Evolutionary conservation across 1,140 invertebrate genomes (phyloP).

Genomic region (Dendrolimus punctatus): DNA sequence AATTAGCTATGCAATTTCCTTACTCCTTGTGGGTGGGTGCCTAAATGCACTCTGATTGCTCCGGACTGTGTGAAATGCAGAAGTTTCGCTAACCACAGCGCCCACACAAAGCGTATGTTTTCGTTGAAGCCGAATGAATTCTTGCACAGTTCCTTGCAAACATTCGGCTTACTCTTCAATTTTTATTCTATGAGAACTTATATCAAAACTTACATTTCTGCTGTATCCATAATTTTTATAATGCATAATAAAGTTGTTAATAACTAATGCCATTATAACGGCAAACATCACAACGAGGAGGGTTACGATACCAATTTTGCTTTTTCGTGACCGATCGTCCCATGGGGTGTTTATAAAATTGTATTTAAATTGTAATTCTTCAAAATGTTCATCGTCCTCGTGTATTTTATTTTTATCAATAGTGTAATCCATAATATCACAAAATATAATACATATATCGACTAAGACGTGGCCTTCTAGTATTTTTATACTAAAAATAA

Average conservation of each 20-base stretch:
- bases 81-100: conserved; percentile 33
- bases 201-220: conserved; percentile 16
- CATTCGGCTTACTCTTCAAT: conserved; percentile 40
- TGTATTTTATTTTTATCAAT: conserved; percentile 32
- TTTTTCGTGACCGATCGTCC: conserved; percentile 45
- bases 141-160: too few species aligned
- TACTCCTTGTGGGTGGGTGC: conserved; percentile 42
- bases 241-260: conserved; percentile 43
- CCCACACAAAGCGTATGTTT: conserved; percentile 49
- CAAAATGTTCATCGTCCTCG: conserved; percentile 17
- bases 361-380: conserved; percentile 32
- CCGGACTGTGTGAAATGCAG: conserved; percentile 40
- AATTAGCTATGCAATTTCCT: conserved; percentile 6
- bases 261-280: conserved; percentile 33
- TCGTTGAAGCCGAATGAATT: conserved; percentile 38
- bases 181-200: conserved; percentile 42
- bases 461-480: not conserved
- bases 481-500: too few species aligned
- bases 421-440: conserved; percentile 30
- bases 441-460: not conserved
- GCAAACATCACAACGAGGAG: conserved; percentile 38
- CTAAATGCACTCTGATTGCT: conserved; percentile 35
- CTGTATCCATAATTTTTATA: conserved; percentile 25
- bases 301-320: conserved; percentile 39
- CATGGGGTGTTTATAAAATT: conserved; percentile 52